phyloP scores from a whole-genome alignment of 1,140 invertebrate genomes.

The Zaprionus camerounensis region DNA sequence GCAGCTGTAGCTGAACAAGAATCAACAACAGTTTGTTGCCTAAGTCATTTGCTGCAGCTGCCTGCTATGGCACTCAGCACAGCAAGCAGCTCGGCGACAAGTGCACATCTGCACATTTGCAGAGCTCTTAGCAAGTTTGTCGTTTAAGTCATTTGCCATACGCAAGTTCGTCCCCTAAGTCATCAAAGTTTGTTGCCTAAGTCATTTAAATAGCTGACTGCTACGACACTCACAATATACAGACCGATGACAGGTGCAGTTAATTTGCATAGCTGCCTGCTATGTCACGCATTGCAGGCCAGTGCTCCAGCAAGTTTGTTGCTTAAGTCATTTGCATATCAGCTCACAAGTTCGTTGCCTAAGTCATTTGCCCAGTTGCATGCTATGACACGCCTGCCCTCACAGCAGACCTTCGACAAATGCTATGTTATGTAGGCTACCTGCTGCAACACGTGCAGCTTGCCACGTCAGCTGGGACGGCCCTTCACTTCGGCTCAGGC shows the following conservation, averaged over 20 bases:
- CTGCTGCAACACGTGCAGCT: too few relatives aligned
- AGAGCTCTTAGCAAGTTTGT: background rate
- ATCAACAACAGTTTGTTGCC: slow-evolving; percentile 18
- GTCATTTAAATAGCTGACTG: background rate
- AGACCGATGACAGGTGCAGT: background rate
- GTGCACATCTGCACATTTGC: background rate
- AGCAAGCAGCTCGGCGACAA: background rate
- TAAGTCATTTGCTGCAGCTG: slow-evolving; percentile 29
- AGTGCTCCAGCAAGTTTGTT: slow-evolving; percentile 4
- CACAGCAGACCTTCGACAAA: background rate
- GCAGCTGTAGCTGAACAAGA: background rate
- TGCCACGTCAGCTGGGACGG: slow-evolving; percentile 20
- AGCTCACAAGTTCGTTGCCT: slow-evolving; percentile 7
- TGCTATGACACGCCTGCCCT: background rate
- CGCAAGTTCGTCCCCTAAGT: slow-evolving; percentile 2
- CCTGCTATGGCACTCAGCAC: background rate
- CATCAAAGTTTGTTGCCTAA: slow-evolving; percentile 10
- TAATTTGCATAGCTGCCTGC: background rate
- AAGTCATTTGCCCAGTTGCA: background rate
- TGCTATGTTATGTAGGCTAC: background rate
- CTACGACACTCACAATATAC: background rate
- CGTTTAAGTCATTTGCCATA: background rate
- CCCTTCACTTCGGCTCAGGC: slow-evolving; percentile 61
- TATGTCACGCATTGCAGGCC: background rate
- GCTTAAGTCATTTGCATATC: slow-evolving; percentile 6